A percentile compares a stretch with the other conserved stretches of the same genome.
These are phyloP conservation scores for Sthenelais limicola DNA, from an alignment of 2,888 invertebrate genomes.

Conservation along the genomic window DNA sequence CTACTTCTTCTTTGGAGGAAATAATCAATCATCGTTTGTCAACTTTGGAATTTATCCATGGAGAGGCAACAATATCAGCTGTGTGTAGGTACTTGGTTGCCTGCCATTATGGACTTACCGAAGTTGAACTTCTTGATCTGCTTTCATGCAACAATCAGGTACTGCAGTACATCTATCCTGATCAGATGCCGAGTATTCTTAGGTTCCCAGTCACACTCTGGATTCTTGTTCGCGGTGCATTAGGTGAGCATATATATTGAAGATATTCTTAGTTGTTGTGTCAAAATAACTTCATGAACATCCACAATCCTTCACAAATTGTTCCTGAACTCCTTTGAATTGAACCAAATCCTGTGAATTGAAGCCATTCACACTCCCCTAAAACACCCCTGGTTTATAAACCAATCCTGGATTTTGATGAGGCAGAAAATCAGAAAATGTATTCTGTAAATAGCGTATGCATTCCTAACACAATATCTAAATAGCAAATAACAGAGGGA, in stretches of 20 bases:
- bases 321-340: no score
- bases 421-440: no score
- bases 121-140: slow-evolving; percentile 53
- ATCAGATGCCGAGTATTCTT: slow-evolving; percentile 40
- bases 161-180: slow-evolving; percentile 29
- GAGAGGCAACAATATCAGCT: slow-evolving; percentile 18
- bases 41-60: slow-evolving; percentile 36
- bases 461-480: no score
- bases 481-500: no score
- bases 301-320: no score
- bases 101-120: slow-evolving; percentile 50
- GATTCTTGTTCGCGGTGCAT: slow-evolving; percentile 45
- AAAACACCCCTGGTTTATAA: no score
- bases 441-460: no score
- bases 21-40: slow-evolving; percentile 23
- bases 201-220: slow-evolving; percentile 53
- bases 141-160: slow-evolving; percentile 54
- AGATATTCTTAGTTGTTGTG: no score
- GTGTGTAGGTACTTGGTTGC: slow-evolving; percentile 41
- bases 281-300: no score
- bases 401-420: no score
- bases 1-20: slow-evolving; percentile 29
- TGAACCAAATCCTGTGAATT: no score
- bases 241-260: slow-evolving; percentile 44
- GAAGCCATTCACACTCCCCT: no score